phyloP scores from a whole-genome alignment of 2,797 vertebrate species.

The Anas acuta region DNA sequence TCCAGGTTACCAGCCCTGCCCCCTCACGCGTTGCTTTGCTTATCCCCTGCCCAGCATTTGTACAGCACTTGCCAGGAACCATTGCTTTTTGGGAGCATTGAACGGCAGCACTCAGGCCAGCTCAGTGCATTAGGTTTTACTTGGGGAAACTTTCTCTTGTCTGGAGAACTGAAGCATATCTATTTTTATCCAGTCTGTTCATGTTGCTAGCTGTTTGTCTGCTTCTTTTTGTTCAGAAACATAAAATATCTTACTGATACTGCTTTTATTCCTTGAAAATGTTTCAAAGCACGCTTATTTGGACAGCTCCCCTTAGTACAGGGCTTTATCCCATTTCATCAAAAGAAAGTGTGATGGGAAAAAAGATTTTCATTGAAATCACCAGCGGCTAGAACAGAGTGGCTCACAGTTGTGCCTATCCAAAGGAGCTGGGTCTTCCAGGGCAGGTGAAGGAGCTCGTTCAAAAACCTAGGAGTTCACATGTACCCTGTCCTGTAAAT shows the following conservation, averaged over 20 bases:
- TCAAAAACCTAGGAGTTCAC: not conserved
- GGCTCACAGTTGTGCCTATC: not conserved
- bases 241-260: rapidly evolving
- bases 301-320: not conserved
- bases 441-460: not conserved
- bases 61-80: not conserved
- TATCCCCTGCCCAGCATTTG: not conserved
- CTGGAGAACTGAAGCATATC: not conserved
- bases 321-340: not conserved
- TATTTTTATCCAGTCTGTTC: not conserved
- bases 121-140: not conserved
- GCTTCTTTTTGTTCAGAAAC: not conserved
- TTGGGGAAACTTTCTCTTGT: not conserved
- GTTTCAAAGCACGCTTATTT: not conserved
- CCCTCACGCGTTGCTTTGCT: not conserved
- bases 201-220: not conserved
- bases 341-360: not conserved
- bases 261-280: not conserved
- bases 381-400: not conserved
- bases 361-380: not conserved
- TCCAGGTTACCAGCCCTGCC: not conserved
- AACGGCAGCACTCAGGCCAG: not conserved
- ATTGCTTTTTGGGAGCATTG: too few relatives aligned
- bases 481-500: not conserved
- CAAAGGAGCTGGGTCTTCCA: not conserved